These are phyloP conservation scores for Agapostemon virescens DNA, from an alignment of 2,888 invertebrate species.

Conservation along the genomic window DNA sequence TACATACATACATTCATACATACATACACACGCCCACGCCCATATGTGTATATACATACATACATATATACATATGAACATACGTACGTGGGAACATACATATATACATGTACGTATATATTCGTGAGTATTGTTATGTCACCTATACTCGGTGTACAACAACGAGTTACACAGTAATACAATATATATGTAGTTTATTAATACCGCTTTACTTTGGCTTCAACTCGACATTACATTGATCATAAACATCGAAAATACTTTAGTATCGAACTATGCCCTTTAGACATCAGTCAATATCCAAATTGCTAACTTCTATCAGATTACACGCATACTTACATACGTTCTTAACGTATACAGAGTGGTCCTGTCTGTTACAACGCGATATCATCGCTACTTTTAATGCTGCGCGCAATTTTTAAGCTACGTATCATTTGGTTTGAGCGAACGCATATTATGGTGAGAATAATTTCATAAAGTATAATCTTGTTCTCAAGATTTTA, in stretches of 20 bases:
- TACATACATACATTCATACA: conserved; percentile 8
- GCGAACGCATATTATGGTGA: neutral
- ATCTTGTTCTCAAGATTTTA: too few species aligned
- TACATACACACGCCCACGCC: too few species aligned
- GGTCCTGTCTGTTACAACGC: too few species aligned
- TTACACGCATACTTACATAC: neutral
- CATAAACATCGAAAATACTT: conserved; percentile 65
- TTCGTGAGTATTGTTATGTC: conserved; percentile 24
- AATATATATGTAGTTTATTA: conserved; percentile 34
- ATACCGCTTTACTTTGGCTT: conserved; percentile 63
- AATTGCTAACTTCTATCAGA: neutral
- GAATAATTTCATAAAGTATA: too few species aligned
- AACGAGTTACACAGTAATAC: conserved; percentile 39
- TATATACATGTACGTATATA: neutral
- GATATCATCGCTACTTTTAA: too few species aligned
- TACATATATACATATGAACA: neutral
- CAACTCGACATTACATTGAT: conserved; percentile 56
- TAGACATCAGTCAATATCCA: conserved; percentile 16
- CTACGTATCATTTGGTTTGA: too few species aligned
- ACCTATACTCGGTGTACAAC: conserved; percentile 27
- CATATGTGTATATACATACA: too few species aligned
- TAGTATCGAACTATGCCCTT: conserved; percentile 27
- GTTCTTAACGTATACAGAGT: conserved; percentile 19
- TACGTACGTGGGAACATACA: neutral
- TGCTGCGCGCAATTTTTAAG: too few species aligned